A percentile compares a stretch with the other conserved stretches of the same genome.
Conservation (phyloP, 2,113 vertebrate genomes). For the Echinops telfairi region DNA sequence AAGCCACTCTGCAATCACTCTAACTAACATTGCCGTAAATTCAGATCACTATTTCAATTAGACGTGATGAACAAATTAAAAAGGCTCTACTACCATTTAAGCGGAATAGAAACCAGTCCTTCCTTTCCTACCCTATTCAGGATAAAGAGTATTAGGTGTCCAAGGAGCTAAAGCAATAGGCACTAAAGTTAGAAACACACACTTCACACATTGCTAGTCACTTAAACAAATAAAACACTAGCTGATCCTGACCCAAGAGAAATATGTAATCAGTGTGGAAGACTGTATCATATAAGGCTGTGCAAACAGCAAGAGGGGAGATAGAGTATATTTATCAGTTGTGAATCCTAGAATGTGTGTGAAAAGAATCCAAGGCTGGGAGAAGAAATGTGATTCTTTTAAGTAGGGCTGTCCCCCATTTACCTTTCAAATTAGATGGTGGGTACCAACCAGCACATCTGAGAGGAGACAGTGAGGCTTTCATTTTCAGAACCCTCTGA, state of each 20-base stretch:
- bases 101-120: background rate
- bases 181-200: background rate
- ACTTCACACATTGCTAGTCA: background rate
- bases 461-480: slow-evolving; percentile 71
- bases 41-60: slow-evolving; percentile 43
- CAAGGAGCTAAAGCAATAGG: slow-evolving; percentile 5
- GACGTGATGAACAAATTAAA: background rate
- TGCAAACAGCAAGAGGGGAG: background rate
- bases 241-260: background rate
- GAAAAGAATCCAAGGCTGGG: slow-evolving; percentile 24
- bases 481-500: slow-evolving; percentile 70
- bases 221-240: slow-evolving; percentile 55
- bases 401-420: background rate
- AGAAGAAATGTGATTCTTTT: slow-evolving; percentile 30
- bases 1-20: slow-evolving; percentile 1
- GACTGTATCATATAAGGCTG: slow-evolving; percentile 4
- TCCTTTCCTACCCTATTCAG: background rate
- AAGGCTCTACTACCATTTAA: slow-evolving; percentile 9
- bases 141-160: background rate
- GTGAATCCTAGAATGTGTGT: background rate
- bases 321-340: background rate
- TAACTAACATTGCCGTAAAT: slow-evolving; percentile 48
- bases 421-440: slow-evolving; percentile 51
- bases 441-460: background rate
- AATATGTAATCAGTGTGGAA: slow-evolving; percentile 18